Evolutionary conservation across 1,140 invertebrate species (phyloP), one percentile per base, ranked within the genome.

Genomic region (Anastrepha obliqua): DNA sequence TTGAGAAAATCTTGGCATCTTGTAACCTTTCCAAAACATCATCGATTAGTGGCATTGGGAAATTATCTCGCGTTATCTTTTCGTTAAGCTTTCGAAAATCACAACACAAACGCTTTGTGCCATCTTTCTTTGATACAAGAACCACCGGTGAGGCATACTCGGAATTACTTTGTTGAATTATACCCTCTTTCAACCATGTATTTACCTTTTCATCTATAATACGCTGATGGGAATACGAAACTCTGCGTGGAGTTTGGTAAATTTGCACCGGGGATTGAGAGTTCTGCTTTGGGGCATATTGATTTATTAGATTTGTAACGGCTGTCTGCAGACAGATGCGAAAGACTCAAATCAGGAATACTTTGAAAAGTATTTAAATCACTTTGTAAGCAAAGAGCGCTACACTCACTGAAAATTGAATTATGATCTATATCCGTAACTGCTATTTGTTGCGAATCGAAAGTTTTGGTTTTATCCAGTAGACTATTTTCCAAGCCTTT

Each of bases 11-110:
- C 3, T 86, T 88, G n/a, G 89, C 88, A 1, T 62, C 85, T 7
- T 87, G 67, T 51, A 90, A 88, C 70, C 47, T 42, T 86, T 90
- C 87, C 9, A 95, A 87, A 9, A 93, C 87, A 42, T 94, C 93
- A 74, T 94, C 93, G 7, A 94, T 93, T 42, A 91, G 87, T 3
- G 94, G 93, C 15, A 94, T 89, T 11, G 94, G 94, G 88, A 91
- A 95, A 13, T 51, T 60, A 86, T 93, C 92, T 9, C 88, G 55
- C 6, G 88, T 88, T 2, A 92, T 93, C 2, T 91, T 88, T 2
- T 89, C 86, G 86, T 93, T 94, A 6, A 94, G 59, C 86, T 81
- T 42, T 0, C 91, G 60, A 64, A 90, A 90, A 51, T 92, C 90
- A 0, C 90, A 58, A 44, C 90, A 91, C 39, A 91, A 89, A 11